Conservation (phyloP, 2,888 invertebrate genomes). For the Cataglyphis altisquamis region DNA sequence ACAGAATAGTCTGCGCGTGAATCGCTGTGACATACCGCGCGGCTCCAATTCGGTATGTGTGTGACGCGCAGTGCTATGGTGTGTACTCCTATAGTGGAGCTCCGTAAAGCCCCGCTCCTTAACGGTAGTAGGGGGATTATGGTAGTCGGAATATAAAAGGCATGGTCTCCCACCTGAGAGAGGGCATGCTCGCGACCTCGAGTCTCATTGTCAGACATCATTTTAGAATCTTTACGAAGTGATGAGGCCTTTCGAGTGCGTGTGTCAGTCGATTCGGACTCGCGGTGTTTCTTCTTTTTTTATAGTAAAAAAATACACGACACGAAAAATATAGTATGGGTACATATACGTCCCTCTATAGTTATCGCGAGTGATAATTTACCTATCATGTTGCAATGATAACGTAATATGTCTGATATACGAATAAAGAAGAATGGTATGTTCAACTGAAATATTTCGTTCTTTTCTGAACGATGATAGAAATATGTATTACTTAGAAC, state of each 20-base stretch:
- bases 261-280: not conserved
- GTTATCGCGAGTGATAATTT: conserved; percentile 28
- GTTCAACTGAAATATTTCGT: not conserved
- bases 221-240: conserved; percentile 26
- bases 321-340: not conserved
- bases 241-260: not conserved
- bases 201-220: not conserved
- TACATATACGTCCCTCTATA: not conserved
- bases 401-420: not conserved
- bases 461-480: not conserved
- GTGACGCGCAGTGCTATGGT: conserved; percentile 14
- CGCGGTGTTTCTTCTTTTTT: not conserved
- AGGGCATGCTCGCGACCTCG: conserved; percentile 15
- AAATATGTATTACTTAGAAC: not conserved
- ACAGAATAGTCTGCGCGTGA: conserved; percentile 27
- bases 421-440: not conserved
- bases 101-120: conserved; percentile 4
- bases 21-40: conserved; percentile 55
- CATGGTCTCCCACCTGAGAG: conserved; percentile 34
- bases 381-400: not conserved
- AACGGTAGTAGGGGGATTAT: conserved; percentile 34
- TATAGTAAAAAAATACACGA: not conserved
- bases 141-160: conserved; percentile 28
- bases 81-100: conserved; percentile 15
- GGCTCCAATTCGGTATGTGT: conserved; percentile 21